These are phyloP conservation scores for Paratilapia polleni DNA, from an alignment of 2,113 vertebrate species.

Conservation along the genomic window DNA sequence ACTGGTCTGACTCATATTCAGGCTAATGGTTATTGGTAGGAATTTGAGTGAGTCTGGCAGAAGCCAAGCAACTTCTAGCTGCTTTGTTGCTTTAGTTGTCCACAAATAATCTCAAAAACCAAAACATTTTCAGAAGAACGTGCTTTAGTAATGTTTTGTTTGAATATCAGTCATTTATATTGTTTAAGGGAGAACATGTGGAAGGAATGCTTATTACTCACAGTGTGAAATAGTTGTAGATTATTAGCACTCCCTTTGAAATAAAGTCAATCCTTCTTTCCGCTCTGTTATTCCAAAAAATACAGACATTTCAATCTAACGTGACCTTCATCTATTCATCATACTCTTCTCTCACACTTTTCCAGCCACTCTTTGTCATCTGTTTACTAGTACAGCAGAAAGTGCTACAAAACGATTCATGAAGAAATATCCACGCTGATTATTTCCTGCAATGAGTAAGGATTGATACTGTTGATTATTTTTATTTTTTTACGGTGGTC, in stretches of 20 bases:
- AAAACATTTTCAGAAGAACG: background rate
- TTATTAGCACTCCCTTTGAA: background rate
- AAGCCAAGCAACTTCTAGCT: background rate
- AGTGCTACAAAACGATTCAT: background rate
- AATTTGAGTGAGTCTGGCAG: background rate
- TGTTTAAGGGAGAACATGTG: background rate
- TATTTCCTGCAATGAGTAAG: background rate
- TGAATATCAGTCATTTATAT: background rate
- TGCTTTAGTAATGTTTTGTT: background rate
- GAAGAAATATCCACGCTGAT: background rate
- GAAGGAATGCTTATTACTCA: background rate
- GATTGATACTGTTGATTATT: no score
- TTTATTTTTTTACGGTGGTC: no score
- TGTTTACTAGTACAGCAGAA: background rate
- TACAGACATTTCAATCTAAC: background rate
- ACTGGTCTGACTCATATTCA: slow-evolving; percentile 18
- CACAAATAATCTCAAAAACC: background rate
- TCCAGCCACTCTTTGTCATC: background rate
- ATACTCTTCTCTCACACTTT: background rate
- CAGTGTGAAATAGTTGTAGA: background rate
- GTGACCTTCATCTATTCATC: background rate
- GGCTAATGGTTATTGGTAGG: slow-evolving; percentile 17
- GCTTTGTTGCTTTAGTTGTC: background rate
- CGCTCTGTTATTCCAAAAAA: background rate
- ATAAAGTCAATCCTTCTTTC: background rate